phyloP scores from a whole-genome alignment of 2,888 invertebrate genomes.

The Hydropsyche betteni region DNA sequence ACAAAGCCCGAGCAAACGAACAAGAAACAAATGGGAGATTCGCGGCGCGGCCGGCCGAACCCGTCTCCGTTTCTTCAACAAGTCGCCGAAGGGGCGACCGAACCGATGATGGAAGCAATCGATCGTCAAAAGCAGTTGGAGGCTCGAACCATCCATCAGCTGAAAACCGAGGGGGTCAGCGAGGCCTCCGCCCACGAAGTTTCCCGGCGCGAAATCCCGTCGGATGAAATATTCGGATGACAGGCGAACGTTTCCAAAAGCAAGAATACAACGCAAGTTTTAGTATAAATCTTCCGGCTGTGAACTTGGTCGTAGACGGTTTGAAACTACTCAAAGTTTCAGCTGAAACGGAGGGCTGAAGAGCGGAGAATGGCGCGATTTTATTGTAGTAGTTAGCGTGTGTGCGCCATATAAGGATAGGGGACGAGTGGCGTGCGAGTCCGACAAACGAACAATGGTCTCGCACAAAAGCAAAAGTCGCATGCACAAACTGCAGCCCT shows the following conservation, averaged over 20 bases:
- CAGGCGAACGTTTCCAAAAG: slow-evolving; percentile 46
- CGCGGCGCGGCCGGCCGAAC: no score
- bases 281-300: slow-evolving; percentile 48
- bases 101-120: slow-evolving; percentile 7
- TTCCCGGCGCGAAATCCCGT: slow-evolving; percentile 41
- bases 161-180: background rate
- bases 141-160: slow-evolving; percentile 11
- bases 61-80: slow-evolving; percentile 1
- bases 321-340: slow-evolving; percentile 50
- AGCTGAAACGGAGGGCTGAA: slow-evolving; percentile 1
- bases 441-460: no score
- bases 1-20: no score
- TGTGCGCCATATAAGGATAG: no score
- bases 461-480: no score
- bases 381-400: no score
- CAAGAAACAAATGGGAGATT: no score
- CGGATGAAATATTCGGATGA: slow-evolving; percentile 46
- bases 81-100: background rate
- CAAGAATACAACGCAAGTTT: slow-evolving; percentile 47
- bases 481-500: no score
- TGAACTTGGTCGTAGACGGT: slow-evolving; percentile 47
- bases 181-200: slow-evolving; percentile 30
- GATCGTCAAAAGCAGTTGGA: slow-evolving; percentile 9
- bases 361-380: no score
- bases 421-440: no score